Base-by-base conservation (phyloP, 2,797 vertebrate genomes). In the Avahi laniger region DNA sequence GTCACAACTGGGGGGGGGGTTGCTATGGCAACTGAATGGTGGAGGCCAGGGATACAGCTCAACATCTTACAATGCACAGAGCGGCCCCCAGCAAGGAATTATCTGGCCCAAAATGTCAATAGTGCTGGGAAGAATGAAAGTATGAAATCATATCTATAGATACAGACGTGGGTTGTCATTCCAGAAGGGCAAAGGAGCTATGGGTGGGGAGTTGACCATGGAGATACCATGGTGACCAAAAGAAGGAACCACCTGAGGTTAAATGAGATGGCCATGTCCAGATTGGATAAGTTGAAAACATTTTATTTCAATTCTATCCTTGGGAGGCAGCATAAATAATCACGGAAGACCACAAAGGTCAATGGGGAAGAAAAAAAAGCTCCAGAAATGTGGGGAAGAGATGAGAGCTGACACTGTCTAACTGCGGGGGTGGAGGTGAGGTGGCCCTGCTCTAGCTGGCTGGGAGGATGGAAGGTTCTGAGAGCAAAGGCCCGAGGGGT, bases 251-350 rank as follows among this genome's bases (percentile, higher is more conserved):
- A 9, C n/a, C 67, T 3, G 15, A 57, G 3, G 20, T 46, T 0
- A n/a, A 96, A 96, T 1, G 26, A 96, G 2, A 93, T 41, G 38
- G 5, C 73, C 30, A 33, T 2, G 15, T 13, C 50, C 75, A 17
- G 30, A 50, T 82, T 72, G 83, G 97, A 78, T 97, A 94, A 97
- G 94, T 96, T 96, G 98, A 97, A 98, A 98, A 98, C 97, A 14
- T 97, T 98, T 99, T 99, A 99, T 99, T 99, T 98, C 96, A 90
- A 94, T 97, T 76, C 97, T 98, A 98, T 97, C 97, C 96, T 98
- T 96, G 70, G 20, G n/a, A 97, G 97, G 98, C 96, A 98, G 98
- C 98, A 98, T 98, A 99, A 98, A 98, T 98, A 98, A 98, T 63
- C 93, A 97, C 98, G 86, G 94, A 97, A 26, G 98, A 97, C 96